Base-by-base conservation (phyloP, 2,888 invertebrate genomes). In the Eilema caniola region DNA sequence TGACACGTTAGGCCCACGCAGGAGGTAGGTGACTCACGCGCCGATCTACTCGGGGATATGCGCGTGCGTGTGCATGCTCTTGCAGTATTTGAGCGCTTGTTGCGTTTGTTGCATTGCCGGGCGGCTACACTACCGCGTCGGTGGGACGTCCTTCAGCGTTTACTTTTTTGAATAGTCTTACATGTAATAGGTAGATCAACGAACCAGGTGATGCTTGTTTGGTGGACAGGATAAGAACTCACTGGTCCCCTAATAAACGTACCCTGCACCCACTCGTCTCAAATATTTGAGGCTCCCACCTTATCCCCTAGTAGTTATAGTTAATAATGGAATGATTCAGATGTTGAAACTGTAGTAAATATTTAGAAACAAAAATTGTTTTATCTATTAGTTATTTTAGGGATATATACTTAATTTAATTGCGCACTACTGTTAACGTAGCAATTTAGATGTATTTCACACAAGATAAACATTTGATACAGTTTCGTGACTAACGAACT, bases 11-110 rank as follows among this genome's bases (percentile, higher is more conserved):
- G 25, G 41, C 56, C 66, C 65, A 73, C 66, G 67, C 41, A 12
- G 10, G n/a, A n/a, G 12, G 37, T 60, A 24, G n/a, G 62, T 70
- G 71, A 76, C 69, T 74, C 76, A 68, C 57, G 53, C 71, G 65
- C 37, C 11, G 3, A 14, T 2, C 14, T 25, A 3, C 59, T 5
- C 59, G 1, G 3, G 20, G 14, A 20, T 0, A 16, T 16, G 47
- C n/a, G 8, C 31, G 31, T 4, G 7, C 3, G 31, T 33, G 31
- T 33, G 31, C 31, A 8, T 33, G 16, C 20, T 7, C 53, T n/a
- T n/a, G n/a, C 10, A 10, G n/a, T 20, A 53, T 53, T 53, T 47
- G 20, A 20, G 47, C 20, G 56, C 23, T 57, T 57, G 23, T 57
- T 57, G 23, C 24, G 14, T 23, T 20, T 67, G 25, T 77, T 74